Percentiles rank a stretch among this genome's conserved stretches.
phyloP scores from a whole-genome alignment of 2,797 vertebrate species.

The Octomys mimax region DNA sequence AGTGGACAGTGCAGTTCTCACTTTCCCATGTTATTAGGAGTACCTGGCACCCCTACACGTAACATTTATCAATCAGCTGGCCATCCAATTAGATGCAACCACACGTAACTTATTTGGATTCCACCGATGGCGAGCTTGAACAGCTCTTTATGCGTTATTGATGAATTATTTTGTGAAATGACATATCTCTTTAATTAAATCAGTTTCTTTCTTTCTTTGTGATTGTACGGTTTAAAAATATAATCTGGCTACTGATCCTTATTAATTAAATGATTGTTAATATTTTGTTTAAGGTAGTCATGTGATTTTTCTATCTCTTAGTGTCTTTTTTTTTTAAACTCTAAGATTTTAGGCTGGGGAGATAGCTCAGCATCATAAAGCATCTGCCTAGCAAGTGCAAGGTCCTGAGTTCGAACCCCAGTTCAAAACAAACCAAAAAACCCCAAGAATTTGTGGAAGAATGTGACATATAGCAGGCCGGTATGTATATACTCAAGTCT shows the following conservation, averaged over 20 bases:
- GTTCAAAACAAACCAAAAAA: too few relatives aligned
- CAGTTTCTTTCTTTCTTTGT: neutral
- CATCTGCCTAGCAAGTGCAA: too few relatives aligned
- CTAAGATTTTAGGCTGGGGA: neutral
- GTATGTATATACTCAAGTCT: neutral
- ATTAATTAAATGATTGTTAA: neutral
- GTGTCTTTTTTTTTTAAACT: neutral
- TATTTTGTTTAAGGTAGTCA: neutral
- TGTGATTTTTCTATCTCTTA: neutral
- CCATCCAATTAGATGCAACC: neutral
- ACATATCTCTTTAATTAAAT: neutral
- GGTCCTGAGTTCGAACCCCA: too few relatives aligned
- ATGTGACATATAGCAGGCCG: neutral
- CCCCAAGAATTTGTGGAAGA: neutral
- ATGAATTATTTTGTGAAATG: slow-evolving; percentile 29
- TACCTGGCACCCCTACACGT: neutral
- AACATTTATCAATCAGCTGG: neutral
- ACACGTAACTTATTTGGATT: neutral
- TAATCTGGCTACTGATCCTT: neutral
- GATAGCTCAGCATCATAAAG: too few relatives aligned
- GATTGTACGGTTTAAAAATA: neutral
- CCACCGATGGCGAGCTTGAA: neutral
- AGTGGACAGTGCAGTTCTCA: neutral
- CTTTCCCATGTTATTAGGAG: neutral
- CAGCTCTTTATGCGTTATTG: neutral